Evolutionary conservation across 2,888 invertebrate genomes (phyloP), one percentile per base, ranked within the genome.

Genomic region (Parnassius apollo): DNA sequence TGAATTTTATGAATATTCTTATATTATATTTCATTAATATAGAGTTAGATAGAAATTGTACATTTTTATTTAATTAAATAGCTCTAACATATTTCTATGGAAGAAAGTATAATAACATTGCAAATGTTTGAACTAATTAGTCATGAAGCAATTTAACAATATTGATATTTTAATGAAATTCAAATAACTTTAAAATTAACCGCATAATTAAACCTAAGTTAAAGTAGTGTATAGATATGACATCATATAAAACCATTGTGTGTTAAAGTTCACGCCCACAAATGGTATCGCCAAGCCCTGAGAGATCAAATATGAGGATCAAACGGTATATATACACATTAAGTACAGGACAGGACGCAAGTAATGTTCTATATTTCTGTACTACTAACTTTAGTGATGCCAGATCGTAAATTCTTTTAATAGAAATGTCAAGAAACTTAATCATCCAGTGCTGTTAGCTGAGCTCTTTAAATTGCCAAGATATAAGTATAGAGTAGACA

Each of bases 321-420:
- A 81, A 76, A 80, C 74, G 82, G 82, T 83, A 81, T 70, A 80
- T 69, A 73, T 83, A 72, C 73, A 75, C 72, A 78, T 82, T 67
- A 69, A 68, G 61, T 84, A 81, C 69, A 79, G 69, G 71, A 81
- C 76, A 79, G 69, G 71, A 81, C 76, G 76, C 79, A 82, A 80
- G 77, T 80, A 75, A 71, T 66, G 51, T 53, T 46, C 42, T 49
- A 54, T 50, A 42, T 10, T 42, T 56, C 7, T 45, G 48, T 45
- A 56, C 25, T 48, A 44, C 4, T 4, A 57, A 25, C 58, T 64
- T 53, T 25, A 59, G 57, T 57, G 42, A 65, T 56, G 62, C 55
- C 52, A 64, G 59, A 51, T 22, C 9, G 9, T 3, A 44, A 35
- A 4, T 35, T 46, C n/a, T 46, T 12, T 12, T 46, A n/a, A 49